A percentile compares a stretch with the other conserved stretches of the same genome.
Conservation (phyloP, 2,113 vertebrate genomes). For the Osmerus eperlanus region DNA sequence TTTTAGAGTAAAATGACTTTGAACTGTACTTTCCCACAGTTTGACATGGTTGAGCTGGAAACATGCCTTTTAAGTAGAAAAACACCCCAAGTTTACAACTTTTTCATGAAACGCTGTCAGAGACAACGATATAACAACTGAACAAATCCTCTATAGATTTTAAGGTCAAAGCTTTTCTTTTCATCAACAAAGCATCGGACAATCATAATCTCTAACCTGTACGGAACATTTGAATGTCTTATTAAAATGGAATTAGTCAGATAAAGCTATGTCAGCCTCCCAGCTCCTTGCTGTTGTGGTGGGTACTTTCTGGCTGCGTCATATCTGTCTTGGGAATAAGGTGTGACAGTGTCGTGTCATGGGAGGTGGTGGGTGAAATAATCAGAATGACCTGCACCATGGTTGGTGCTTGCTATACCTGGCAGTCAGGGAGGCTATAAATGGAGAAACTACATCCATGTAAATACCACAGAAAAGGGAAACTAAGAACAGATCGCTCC, state of each 20-base stretch:
- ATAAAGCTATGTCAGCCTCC: neutral
- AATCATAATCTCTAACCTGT: too few species aligned
- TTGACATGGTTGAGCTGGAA: neutral
- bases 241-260: neutral
- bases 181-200: too few species aligned
- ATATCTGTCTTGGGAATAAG: neutral
- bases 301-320: neutral
- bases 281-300: neutral
- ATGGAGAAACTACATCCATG: too few species aligned
- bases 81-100: neutral
- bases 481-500: too few species aligned
- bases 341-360: conserved; percentile 1
- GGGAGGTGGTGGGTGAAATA: neutral
- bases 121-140: neutral
- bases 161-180: too few species aligned
- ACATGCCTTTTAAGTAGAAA: neutral
- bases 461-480: too few species aligned
- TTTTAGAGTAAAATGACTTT: neutral
- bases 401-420: conserved; percentile 33
- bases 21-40: neutral
- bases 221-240: neutral
- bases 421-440: neutral
- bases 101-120: neutral
- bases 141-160: too few species aligned
- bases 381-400: neutral